These are phyloP conservation scores for Patella ulyssiponensis DNA, from an alignment of 2,888 invertebrate genomes.

Conservation along the genomic window DNA sequence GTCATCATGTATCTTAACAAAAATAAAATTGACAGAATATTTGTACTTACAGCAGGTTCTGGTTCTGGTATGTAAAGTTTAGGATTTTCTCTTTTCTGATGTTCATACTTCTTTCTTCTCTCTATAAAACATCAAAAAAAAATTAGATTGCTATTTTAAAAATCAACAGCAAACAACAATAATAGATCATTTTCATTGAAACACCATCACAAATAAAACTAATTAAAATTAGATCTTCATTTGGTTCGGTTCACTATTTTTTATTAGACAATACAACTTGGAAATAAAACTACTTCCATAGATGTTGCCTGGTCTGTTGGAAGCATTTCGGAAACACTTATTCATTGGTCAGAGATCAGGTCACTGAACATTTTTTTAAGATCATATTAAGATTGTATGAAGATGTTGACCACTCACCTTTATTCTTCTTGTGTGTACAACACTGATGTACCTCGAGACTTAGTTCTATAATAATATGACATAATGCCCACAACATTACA, in stretches of 20 bases:
- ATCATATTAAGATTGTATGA: too few species aligned
- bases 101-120: slow-evolving; percentile 62
- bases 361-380: too few species aligned
- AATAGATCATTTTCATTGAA: not conserved
- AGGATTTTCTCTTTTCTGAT: slow-evolving; percentile 62
- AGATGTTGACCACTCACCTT: slow-evolving; percentile 52
- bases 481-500: slow-evolving; percentile 88
- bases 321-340: too few species aligned
- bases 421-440: slow-evolving; percentile 69
- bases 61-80: slow-evolving; percentile 63
- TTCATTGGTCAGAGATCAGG: too few species aligned
- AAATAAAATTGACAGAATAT: not conserved
- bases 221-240: too few species aligned
- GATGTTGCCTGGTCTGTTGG: too few species aligned
- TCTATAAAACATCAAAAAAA: slow-evolving; percentile 45
- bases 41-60: slow-evolving; percentile 60
- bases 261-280: too few species aligned
- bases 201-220: not conserved
- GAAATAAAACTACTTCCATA: too few species aligned
- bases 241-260: too few species aligned
- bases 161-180: too few species aligned
- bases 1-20: not conserved
- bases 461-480: slow-evolving; percentile 90
- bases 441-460: slow-evolving; percentile 75
- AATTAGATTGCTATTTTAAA: not conserved